Evolutionary conservation across 2,888 invertebrate species (phyloP).

Genomic region (Axea sp.): DNA sequence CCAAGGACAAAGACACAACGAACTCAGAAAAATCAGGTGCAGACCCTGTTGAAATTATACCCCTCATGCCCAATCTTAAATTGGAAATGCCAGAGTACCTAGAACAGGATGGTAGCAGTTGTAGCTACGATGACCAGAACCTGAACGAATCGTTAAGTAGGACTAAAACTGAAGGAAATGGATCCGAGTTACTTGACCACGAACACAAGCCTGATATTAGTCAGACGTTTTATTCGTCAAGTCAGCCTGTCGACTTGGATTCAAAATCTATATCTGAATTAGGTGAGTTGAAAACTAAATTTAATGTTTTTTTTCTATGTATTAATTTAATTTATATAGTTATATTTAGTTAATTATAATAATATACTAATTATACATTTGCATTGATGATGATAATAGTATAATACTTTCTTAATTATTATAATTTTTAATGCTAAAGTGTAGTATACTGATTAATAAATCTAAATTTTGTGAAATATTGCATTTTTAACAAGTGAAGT

Average conservation of each 20-base stretch:
- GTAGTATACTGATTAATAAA: too few relatives aligned
- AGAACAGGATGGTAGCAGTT: conserved; percentile 79
- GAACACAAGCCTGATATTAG: conserved; percentile 78
- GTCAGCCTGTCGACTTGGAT: conserved; percentile 75
- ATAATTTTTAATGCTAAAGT: too few relatives aligned
- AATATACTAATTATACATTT: too few relatives aligned
- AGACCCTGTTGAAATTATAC: conserved; percentile 79
- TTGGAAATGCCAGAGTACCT: conserved; percentile 82
- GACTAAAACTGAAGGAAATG: conserved; percentile 71
- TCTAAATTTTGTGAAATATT: too few relatives aligned
- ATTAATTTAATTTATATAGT: too few relatives aligned
- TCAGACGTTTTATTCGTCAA: conserved; percentile 77
- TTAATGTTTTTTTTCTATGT: conserved; percentile 11
- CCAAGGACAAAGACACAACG: conserved; percentile 72
- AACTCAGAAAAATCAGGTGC: conserved; percentile 71
- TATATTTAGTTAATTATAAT: too few relatives aligned
- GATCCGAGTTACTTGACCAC: conserved; percentile 72
- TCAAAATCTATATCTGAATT: conserved; percentile 74
- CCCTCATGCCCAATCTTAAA: conserved; percentile 80
- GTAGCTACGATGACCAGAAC: conserved; percentile 78
- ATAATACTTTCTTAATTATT: too few relatives aligned
- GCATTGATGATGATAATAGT: too few relatives aligned
- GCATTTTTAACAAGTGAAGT: too few relatives aligned
- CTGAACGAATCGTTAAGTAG: conserved; percentile 74
- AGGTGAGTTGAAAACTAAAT: conserved; percentile 67